Evolutionary conservation across 1,140 invertebrate species (phyloP), one percentile per base, ranked within the genome.

Genomic region (Psix sp.): DNA sequence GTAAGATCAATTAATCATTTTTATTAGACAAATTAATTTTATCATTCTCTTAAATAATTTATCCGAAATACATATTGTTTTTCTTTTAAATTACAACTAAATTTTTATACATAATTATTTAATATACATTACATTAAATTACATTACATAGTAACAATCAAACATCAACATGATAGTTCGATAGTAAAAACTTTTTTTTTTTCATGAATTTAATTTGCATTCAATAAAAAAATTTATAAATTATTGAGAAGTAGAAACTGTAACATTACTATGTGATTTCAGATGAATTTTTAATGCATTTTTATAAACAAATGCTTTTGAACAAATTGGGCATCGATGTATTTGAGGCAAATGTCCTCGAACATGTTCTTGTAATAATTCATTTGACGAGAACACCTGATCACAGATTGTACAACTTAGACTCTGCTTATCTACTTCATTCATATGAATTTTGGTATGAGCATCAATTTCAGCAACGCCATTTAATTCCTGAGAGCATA

Each of bases 221-320:
- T n/a, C n/a, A n/a, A n/a, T n/a, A n/a, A n/a, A n/a, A n/a, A n/a
- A n/a, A n/a, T n/a, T n/a, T 24, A 24, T 24, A 24, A 24, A 24
- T 24, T 24, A 4, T 10, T 39, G 10, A 17, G 2, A 18, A 35
- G 10, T 21, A 13, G 16, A 26, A 26, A 48, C 9, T 21, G 42
- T 20, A 24, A 42, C 5, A 14, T 70, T 54, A 33, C 16, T 36
- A 42, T 84, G 82, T 1, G 59, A 81, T 40, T 80, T 82, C 40
- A 81, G 36, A 17, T 84, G 83, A 62, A 74, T 77, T 39, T 78
- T 74, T 1, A 84, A 45, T 7, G 79, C 74, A 3, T 74, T 57
- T 71, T 60, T 75, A 51, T 82, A 84, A 9, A 84, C 80, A 16
- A 84, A 84, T 5, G 65, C 65, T 63, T 84, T 84, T 0, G 68